phyloP scores from a whole-genome alignment of 2,888 invertebrate species.

The Therioaphis trifolii region DNA sequence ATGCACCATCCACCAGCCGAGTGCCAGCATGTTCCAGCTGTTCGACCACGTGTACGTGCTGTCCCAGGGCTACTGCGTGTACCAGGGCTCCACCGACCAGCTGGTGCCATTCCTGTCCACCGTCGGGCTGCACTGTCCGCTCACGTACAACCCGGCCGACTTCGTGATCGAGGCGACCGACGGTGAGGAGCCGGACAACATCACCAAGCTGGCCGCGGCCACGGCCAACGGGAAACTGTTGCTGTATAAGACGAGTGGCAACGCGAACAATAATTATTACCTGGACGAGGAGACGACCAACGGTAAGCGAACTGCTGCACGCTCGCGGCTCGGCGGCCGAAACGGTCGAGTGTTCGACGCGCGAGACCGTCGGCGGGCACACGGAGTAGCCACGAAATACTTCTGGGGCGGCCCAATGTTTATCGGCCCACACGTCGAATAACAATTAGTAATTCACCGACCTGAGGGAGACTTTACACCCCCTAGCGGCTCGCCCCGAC shows the following conservation, averaged over 20 bases:
- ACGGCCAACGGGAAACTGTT: constrained; percentile 74
- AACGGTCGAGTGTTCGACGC: too few species aligned
- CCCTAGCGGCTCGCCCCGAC: too few species aligned
- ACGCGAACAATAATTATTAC: constrained; percentile 67
- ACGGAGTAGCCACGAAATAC: too few species aligned
- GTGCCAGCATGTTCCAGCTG: constrained; percentile 75
- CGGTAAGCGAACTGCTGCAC: too few species aligned
- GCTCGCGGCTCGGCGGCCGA: too few species aligned
- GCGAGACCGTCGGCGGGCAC: too few species aligned
- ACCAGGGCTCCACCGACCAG: constrained; percentile 75
- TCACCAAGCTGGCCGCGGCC: constrained; percentile 71
- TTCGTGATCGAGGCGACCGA: constrained; percentile 76
- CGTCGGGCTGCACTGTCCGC: constrained; percentile 74
- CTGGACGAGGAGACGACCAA: constrained; percentile 55
- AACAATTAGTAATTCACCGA: too few species aligned
- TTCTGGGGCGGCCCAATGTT: too few species aligned
- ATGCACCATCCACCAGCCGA: constrained; percentile 78
- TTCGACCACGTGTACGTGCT: constrained; percentile 78
- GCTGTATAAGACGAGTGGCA: constrained; percentile 68
- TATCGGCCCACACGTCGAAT: too few species aligned
- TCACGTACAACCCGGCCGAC: constrained; percentile 78
- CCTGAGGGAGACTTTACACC: too few species aligned
- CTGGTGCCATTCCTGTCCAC: constrained; percentile 74
- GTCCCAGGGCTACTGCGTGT: constrained; percentile 76
- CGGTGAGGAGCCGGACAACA: constrained; percentile 70